A percentile compares a stretch with the other conserved stretches of the same genome.
Evolutionary conservation across 2,888 invertebrate genomes (phyloP).

Genomic region (Ormia ochracea): DNA sequence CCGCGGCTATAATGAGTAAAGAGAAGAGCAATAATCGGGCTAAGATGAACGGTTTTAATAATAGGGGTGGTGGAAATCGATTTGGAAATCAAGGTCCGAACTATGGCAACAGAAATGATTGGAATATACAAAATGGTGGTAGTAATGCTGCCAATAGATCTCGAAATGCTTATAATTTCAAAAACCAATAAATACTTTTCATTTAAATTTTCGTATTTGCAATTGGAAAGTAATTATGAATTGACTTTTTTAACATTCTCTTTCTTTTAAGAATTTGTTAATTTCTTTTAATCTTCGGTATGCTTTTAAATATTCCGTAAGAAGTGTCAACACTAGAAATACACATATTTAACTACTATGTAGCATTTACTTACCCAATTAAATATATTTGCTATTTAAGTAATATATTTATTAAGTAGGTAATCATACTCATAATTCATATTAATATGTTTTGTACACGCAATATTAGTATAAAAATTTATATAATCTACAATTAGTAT

Average conservation of each 20-base stretch:
- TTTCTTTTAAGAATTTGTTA: background rate
- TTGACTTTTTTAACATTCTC: background rate
- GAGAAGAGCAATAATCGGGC: slow-evolving; percentile 76
- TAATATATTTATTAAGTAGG: background rate
- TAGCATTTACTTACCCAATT: slow-evolving; percentile 46
- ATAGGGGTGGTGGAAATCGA: slow-evolving; percentile 61
- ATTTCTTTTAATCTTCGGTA: background rate
- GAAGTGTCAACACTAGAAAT: slow-evolving; percentile 13
- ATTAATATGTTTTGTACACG: background rate
- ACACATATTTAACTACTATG: slow-evolving; percentile 33
- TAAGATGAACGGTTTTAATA: slow-evolving; percentile 76
- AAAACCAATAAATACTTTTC: slow-evolving; percentile 47
- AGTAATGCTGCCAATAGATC: slow-evolving; percentile 61
- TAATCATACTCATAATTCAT: background rate
- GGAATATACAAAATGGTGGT: slow-evolving; percentile 47
- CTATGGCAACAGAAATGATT: slow-evolving; percentile 57
- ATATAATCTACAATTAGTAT: no score
- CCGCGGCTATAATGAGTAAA: slow-evolving; percentile 65
- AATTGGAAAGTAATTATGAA: background rate
- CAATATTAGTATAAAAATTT: no score
- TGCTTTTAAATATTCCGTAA: background rate
- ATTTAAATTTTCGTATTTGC: background rate
- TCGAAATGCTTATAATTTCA: slow-evolving; percentile 64
- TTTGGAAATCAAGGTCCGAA: slow-evolving; percentile 59
- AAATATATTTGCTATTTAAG: slow-evolving; percentile 54